Evolutionary conservation across 35 echinoderm and acorn worm species (phyloP).

Genomic region (Heliocidaris erythrogramma): DNA sequence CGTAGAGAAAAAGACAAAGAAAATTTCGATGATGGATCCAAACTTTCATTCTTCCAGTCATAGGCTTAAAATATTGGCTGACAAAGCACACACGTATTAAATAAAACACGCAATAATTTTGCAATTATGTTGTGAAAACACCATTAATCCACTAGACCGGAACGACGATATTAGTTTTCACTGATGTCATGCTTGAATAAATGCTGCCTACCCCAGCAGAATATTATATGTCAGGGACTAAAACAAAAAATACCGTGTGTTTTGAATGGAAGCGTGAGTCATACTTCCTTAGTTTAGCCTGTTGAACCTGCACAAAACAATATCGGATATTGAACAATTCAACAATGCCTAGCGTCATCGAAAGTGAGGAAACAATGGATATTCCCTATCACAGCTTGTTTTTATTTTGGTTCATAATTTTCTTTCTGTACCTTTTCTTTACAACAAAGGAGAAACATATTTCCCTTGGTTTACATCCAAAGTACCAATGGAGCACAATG

Average conservation of each 20-base stretch:
- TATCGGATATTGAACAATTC: background rate
- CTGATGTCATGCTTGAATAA: background rate
- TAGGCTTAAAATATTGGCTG: too few relatives aligned
- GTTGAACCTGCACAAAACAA: background rate
- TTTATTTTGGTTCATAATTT: background rate
- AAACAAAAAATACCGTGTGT: background rate
- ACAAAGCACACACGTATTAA: too few relatives aligned
- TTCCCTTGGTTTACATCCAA: background rate
- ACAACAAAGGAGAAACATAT: background rate
- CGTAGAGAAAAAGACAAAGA: too few relatives aligned
- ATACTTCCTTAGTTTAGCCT: background rate
- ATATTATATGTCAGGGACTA: background rate
- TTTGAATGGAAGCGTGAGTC: background rate
- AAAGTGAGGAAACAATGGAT: background rate
- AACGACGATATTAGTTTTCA: background rate
- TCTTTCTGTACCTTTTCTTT: background rate
- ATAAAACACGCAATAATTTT: too few relatives aligned
- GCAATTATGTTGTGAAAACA: background rate
- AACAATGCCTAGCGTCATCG: background rate
- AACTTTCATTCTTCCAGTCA: too few relatives aligned
- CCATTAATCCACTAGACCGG: background rate
- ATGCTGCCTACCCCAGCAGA: background rate
- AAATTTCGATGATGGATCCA: too few relatives aligned
- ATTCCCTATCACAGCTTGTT: background rate
- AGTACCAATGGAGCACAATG: background rate